Evolutionary conservation across 1,140 invertebrate genomes (phyloP), one percentile per base, ranked within the genome.

Genomic region (Centruroides vittatus): DNA sequence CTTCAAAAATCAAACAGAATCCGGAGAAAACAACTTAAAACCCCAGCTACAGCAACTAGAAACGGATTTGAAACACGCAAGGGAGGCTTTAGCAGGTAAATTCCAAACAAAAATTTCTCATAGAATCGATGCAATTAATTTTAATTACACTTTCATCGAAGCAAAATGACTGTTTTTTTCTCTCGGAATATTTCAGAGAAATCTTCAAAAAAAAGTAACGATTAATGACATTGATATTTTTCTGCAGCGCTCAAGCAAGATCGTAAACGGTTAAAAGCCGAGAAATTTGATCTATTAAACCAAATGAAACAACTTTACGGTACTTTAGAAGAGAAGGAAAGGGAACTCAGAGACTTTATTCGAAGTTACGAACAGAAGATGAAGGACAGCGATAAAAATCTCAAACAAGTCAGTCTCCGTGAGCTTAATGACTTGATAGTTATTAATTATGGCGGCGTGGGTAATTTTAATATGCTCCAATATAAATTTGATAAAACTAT

Each of bases 231-330:
- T 41, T 41, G 8, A 41, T 41, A 41, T 79, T 69, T 41, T 23
- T 61, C 69, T 70, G 11, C 66, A 79, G 78, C 85, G 46, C 76
- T 93, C 71, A 91, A 93, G 74, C 83, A 86, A 55, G 92, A 95
- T 74, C 80, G 89, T 55, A 93, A 93, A 73, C 79, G 89, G 57
- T 76, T 96, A 67, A 92, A 93, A 73, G 87, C 89, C 12, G 91
- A 95, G 74, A 94, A 94, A 75, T 90, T 89, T 72, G 91, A 96
- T 75, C 79, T 96, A 23, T 76, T 95, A 63, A 89, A 88, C 70
- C 91, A 96, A 77, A 93, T 94, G 84, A 94, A 93, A 74, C 89
- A 93, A 69, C 79, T 96, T 11, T 96, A 94, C 71, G 84, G 84
- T 61, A 93, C 91, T 12, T 77, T 96, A 57, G 91, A 95, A 74